Evolutionary conservation across 2,797 vertebrate species (phyloP), one percentile per base, ranked within the genome.

Genomic region (Enteromius radiatus): DNA sequence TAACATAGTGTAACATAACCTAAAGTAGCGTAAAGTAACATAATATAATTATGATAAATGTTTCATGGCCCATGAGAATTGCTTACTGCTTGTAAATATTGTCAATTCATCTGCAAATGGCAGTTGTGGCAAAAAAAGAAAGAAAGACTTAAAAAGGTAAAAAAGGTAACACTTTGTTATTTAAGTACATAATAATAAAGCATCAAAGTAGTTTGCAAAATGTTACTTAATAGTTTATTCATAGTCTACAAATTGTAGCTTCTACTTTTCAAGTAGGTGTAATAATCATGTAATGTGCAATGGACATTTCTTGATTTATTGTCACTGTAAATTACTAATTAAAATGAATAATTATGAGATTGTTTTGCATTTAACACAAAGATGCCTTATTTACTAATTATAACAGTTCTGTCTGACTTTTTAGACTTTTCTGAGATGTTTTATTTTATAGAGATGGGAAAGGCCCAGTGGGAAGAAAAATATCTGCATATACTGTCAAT

Each of bases 321-420:
- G 8, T 65, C 31, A 65, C 31, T 21, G 33, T 5, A 11, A 59
- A 12, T 59, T 23, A 38, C 33, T n/a, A 11, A 67, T 67, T n/a
- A 14, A 41, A 23, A 59, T 59, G 1, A 23, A 59, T 12, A 12
- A 12, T 59, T 59, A 26, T 26, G 4, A 12, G 1, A 5, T 12
- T 59, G n/a, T 26, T 59, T 59, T 12, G n/a, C 54, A 59, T 59
- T 59, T 59, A 59, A 59, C n/a, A 59, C n/a, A 59, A 41, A 41
- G 3, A 56, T 23, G 21, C n/a, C n/a, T 23, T 11, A 56, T 56
- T 23, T 56, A 56, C 8, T 10, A 10, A 56, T 23, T 23, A 21
- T 52, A 52, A 52, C 19, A 8, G 47, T 21, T 52, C 19, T 52
- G 19, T 52, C 2, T 21, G 49, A 3, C 19, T 52, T 21, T 52